phyloP scores from a whole-genome alignment of 2,888 invertebrate genomes.

The Lacanobia oleracea region DNA sequence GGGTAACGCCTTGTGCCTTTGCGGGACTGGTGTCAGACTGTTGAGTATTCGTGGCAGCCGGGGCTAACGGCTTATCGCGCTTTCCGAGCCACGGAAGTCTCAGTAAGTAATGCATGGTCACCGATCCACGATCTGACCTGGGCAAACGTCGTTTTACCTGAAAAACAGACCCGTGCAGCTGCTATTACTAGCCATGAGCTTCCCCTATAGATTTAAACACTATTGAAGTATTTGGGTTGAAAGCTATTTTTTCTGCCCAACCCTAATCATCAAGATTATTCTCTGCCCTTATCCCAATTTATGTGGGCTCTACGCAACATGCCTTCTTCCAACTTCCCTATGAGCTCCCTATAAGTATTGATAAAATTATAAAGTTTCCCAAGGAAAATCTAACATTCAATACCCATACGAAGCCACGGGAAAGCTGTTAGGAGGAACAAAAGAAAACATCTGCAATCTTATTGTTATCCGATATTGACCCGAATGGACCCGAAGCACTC shows the following conservation, averaged over 20 bases:
- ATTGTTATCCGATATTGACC: constrained; percentile 53
- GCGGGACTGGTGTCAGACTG: too few species aligned
- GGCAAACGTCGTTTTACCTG: too few species aligned
- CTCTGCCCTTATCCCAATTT: background rate
- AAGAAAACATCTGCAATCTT: constrained; percentile 44
- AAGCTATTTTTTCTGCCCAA: background rate
- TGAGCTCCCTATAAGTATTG: background rate
- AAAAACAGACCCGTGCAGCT: too few species aligned
- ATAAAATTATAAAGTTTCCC: background rate
- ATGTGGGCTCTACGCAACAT: background rate
- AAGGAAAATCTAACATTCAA: background rate
- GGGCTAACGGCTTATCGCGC: too few species aligned
- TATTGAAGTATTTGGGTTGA: background rate
- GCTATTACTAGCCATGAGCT: too few species aligned
- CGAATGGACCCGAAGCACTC: constrained; percentile 35
- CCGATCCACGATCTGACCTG: too few species aligned
- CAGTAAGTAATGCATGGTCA: too few species aligned
- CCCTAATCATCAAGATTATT: background rate
- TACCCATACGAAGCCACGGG: background rate
- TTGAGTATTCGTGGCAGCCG: too few species aligned
- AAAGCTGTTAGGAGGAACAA: constrained; percentile 32
- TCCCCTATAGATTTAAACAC: background rate
- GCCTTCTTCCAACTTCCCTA: background rate
- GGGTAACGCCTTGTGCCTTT: too few species aligned
- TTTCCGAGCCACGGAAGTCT: too few species aligned